A percentile compares a stretch with the other conserved stretches of the same genome.
phyloP scores from a whole-genome alignment of 2,113 vertebrate genomes.

The Aptenodytes patagonicus region DNA sequence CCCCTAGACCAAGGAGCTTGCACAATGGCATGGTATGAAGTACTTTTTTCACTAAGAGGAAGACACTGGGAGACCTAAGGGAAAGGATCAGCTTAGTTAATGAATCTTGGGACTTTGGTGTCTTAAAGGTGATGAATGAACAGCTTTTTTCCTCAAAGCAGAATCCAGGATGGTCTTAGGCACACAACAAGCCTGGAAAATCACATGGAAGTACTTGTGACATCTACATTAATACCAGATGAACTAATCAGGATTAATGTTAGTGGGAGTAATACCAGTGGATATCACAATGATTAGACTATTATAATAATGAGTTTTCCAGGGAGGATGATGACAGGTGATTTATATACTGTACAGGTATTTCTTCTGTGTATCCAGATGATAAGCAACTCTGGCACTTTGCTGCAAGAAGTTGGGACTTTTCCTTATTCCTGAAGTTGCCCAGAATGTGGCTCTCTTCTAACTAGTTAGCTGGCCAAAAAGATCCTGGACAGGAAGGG shows the following conservation, averaged over 20 bases:
- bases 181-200: neutral
- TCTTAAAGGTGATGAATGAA: neutral
- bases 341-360: neutral
- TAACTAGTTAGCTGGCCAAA: neutral
- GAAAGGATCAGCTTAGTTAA: neutral
- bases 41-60: neutral
- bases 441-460: neutral
- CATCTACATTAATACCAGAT: neutral
- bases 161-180: neutral
- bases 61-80: neutral
- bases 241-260: constrained; percentile 32
- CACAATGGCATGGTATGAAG: neutral
- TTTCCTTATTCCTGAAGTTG: neutral
- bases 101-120: neutral
- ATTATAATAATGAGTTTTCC: constrained; percentile 36
- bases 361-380: neutral
- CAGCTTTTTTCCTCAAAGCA: neutral
- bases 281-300: constrained; percentile 25
- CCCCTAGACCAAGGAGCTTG: neutral
- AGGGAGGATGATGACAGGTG: neutral
- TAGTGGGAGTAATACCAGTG: neutral
- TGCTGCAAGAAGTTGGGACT: neutral
- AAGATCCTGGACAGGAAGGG: neutral
- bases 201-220: neutral
- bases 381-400: neutral